These are phyloP conservation scores for Dasypus novemcinctus DNA, from an alignment of 2,113 vertebrate genomes.

Conservation along the genomic window DNA sequence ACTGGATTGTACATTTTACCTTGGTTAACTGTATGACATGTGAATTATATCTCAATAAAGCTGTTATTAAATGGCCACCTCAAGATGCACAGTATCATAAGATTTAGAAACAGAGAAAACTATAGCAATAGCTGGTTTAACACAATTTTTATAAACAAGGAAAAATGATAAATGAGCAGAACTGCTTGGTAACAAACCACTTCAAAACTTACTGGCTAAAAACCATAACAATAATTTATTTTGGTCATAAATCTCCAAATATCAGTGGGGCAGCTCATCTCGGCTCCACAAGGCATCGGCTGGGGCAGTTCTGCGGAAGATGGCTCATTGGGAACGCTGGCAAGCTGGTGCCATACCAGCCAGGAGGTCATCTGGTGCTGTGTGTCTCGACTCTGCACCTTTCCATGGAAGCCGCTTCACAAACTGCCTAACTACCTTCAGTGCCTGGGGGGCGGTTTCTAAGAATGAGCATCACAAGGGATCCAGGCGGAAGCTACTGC, in stretches of 20 bases:
- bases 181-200: neutral
- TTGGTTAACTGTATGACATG: neutral
- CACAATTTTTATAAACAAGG: neutral
- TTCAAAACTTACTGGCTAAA: neutral
- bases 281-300: neutral
- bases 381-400: fast-evolving
- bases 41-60: neutral
- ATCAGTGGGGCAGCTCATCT: neutral
- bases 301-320: neutral
- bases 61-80: neutral
- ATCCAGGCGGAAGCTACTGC: neutral
- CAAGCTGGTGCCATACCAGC: no score
- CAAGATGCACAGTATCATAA: neutral
- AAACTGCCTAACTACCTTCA: no score
- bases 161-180: neutral
- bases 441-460: neutral
- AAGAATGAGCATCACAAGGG: neutral
- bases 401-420: fast-evolving
- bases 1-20: neutral
- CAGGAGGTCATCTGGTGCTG: neutral
- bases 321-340: fast-evolving
- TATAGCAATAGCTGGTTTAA: neutral
- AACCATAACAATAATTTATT: neutral
- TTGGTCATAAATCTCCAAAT: neutral
- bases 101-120: neutral